phyloP scores from a whole-genome alignment of 2,888 invertebrate genomes.

The Aproaerema taeniolella region DNA sequence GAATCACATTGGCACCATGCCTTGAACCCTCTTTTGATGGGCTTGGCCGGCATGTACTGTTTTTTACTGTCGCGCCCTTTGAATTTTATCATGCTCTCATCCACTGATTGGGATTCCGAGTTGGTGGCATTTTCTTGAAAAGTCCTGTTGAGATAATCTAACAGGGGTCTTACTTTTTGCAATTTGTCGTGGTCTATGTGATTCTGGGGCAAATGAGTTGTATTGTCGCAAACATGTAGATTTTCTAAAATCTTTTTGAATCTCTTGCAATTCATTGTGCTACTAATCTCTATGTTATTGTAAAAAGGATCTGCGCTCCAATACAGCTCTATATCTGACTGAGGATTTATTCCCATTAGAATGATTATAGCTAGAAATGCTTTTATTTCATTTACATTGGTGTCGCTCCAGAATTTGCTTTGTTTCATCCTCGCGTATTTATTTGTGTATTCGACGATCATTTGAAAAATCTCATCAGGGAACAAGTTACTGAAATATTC shows the following conservation, averaged over 20 bases:
- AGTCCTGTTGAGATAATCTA: not conserved
- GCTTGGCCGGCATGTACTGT: conserved; percentile 28
- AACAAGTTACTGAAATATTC: conserved; percentile 18
- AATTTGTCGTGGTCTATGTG: not conserved
- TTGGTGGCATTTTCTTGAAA: not conserved
- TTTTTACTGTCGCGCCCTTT: conserved; percentile 25
- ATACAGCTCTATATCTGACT: conserved; percentile 17
- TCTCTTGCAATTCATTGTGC: conserved; percentile 10
- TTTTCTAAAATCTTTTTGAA: conserved; percentile 16
- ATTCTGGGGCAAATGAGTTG: not conserved
- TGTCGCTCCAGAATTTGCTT: conserved; percentile 16
- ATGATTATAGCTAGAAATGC: conserved; percentile 20
- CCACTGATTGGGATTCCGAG: conserved; percentile 14
- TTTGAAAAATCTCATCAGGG: conserved; percentile 16
- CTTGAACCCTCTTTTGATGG: conserved; percentile 28
- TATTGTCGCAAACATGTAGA: conserved; percentile 17
- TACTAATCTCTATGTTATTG: conserved; percentile 6
- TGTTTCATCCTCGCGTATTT: conserved; percentile 15
- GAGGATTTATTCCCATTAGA: conserved; percentile 17
- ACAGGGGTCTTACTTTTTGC: not conserved
- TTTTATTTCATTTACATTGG: conserved; percentile 12
- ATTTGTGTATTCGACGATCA: conserved; percentile 13
- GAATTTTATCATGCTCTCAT: conserved; percentile 18
- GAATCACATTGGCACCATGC: conserved; percentile 26
- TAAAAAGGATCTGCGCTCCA: conserved; percentile 19